These are phyloP conservation scores for Megaceryle alcyon DNA, from an alignment of 2,797 vertebrate genomes.

Conservation along the genomic window DNA sequence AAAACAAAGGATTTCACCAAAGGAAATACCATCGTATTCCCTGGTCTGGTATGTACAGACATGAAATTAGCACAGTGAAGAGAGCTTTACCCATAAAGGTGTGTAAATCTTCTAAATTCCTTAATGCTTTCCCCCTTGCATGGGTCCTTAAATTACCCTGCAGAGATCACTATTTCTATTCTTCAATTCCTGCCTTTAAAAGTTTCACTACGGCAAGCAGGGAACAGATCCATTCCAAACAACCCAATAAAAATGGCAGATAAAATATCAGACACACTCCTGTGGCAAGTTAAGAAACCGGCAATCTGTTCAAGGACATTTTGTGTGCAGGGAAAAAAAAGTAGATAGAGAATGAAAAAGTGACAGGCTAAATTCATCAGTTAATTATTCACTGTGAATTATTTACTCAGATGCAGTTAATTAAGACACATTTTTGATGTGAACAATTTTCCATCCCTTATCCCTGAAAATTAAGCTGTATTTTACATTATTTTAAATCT, in stretches of 20 bases:
- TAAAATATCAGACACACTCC: slow-evolving; percentile 19
- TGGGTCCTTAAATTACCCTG: neutral
- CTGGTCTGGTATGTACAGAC: neutral
- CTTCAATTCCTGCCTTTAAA: neutral
- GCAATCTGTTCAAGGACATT: slow-evolving; percentile 36
- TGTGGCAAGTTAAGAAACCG: slow-evolving; percentile 48
- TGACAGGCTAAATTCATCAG: neutral
- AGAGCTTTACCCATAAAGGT: neutral
- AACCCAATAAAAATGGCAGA: slow-evolving; percentile 52
- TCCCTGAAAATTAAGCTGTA: neutral
- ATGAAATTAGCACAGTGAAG: slow-evolving; percentile 9
- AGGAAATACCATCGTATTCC: neutral
- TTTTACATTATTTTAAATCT: neutral
- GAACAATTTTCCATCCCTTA: neutral
- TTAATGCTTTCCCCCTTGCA: neutral
- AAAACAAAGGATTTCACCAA: neutral
- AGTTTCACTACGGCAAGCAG: slow-evolving; percentile 10
- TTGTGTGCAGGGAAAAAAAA: neutral
- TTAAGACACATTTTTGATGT: slow-evolving; percentile 23
- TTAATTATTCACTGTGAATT: slow-evolving; percentile 62
- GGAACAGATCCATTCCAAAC: neutral
- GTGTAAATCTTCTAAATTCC: slow-evolving; percentile 1
- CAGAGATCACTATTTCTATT: slow-evolving; percentile 20
- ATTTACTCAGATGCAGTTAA: slow-evolving; percentile 58
- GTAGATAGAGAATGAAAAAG: neutral